These are phyloP conservation scores for Danaus plexippus DNA, from an alignment of 1,140 invertebrate genomes.

Conservation along the genomic window DNA sequence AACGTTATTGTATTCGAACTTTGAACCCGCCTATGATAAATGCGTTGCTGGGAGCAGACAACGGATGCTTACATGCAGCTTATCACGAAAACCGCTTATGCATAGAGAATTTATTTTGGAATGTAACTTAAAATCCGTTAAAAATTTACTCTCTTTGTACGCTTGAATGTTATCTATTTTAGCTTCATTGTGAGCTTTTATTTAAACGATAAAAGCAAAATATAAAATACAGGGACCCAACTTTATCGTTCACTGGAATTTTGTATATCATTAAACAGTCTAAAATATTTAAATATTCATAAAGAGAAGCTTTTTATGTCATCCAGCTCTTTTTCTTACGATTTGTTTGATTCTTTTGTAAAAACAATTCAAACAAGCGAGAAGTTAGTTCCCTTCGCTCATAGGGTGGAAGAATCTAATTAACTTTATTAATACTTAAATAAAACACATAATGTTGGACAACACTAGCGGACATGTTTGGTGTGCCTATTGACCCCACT, in stretches of 20 bases:
- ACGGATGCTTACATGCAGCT: slow-evolving; percentile 41
- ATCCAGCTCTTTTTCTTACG: no score
- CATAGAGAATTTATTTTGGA: slow-evolving; percentile 29
- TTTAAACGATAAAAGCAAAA: background rate
- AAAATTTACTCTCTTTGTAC: slow-evolving; percentile 21
- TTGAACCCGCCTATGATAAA: slow-evolving; percentile 55
- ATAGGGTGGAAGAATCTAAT: no score
- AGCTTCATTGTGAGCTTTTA: background rate
- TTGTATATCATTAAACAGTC: slow-evolving; percentile 1
- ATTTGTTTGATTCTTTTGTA: no score
- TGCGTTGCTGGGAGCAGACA: slow-evolving; percentile 31
- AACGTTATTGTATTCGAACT: slow-evolving; percentile 50
- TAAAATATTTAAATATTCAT: no score
- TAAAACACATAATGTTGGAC: no score
- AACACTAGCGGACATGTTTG: no score
- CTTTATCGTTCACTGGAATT: no score
- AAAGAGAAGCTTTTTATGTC: no score
- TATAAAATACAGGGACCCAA: background rate
- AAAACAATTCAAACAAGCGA: no score
- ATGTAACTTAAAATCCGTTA: slow-evolving; percentile 23
- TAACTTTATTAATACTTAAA: no score
- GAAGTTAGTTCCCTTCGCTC: no score
- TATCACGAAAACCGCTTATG: slow-evolving; percentile 38
- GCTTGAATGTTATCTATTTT: slow-evolving; percentile 25
- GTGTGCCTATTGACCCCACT: no score